Evolutionary conservation across 2,888 invertebrate genomes (phyloP), one percentile per base, ranked within the genome.

Genomic region (Saturnia japonica): DNA sequence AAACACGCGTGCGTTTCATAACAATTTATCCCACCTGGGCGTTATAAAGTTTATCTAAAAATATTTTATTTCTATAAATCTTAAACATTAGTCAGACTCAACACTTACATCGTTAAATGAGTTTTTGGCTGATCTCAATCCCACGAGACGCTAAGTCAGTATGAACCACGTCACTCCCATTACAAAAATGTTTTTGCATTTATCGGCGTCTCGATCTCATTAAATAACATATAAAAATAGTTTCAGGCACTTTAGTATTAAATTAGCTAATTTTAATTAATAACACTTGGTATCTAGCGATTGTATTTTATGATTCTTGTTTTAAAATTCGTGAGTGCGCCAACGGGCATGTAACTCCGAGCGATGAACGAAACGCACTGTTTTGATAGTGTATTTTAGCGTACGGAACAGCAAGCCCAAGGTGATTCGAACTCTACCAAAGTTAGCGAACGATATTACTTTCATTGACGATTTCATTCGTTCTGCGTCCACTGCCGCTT

Each of bases 361-460:
- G 78, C 88, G 81, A 72, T 77, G 84, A 82, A 80, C 83, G 82
- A 83, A 86, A 86, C 88, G 82, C 86, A 93, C 93, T 93, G 93
- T 93, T 93, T 91, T 91, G 91, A 91, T 91, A 88, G 90, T 86
- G 88, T 91, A 89, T 89, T 91, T 90, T 90, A 91, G 89, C 90
- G 91, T 89, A 85, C 86, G 87, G 88, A 88, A 88, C 88, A 88
- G 85, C 85, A 81, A 88, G 82, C 82, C 85, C 93, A 93, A 93
- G 92, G 93, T 92, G 89, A 91, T 87, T 82, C 81, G 83, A 81
- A 84, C 82, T 83, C 83, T 85, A 87, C 87, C 82, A 82, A 81
- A 78, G 78, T 77, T 77, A 77, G 77, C 77, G 78, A 74, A 77
- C 85, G 81, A 82, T 80, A 79, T 77, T 78, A 82, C 80, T 82